Evolutionary conservation across 2,888 invertebrate species (phyloP), one percentile per base, ranked within the genome.

Genomic region (Acleris literana): DNA sequence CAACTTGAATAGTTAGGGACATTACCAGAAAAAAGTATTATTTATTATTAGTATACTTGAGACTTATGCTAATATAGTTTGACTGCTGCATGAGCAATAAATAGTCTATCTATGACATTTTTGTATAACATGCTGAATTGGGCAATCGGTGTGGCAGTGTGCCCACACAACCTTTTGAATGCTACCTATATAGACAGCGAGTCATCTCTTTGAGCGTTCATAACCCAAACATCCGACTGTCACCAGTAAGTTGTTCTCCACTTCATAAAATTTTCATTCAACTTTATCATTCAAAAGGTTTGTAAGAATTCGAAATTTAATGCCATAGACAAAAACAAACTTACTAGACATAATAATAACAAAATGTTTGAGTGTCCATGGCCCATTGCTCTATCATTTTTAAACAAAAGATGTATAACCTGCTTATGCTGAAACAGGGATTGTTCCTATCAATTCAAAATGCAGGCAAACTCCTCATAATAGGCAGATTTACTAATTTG

Each of bases 141-240:
- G 71, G 70, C 70, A 71, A 72, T 72, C 70, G 70, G 64, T 64
- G 48, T 72, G 71, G 70, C 75, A 29, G 70, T 75, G 59, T 63
- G 61, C 46, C 25, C 52, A 53, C 25, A 20, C 13, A 43, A 17
- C 18, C 20, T 20, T 49, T 22, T 61, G 13, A 54, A 48, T 48
- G 33, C 11, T 11, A 33, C 33, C 25, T 25, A 5, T 25, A 25
- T 5, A 33, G 33, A 9, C 33, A 11, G 33, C 33, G 13, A 11
- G 11, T 33, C 33, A 33, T 1, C 33, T 33, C 11, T 33, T 2
- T 33, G 11, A 13, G 2, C 3, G 2, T 7, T 33, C 11, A 11
- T 33, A 11, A 33, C 11, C 11, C 9, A 33, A 33, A 33, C 11
- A 33, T 33, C 33, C 11, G 13, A 33, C 33, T 33, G 11, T 33